A percentile compares a stretch with the other conserved stretches of the same genome.
These are phyloP conservation scores for Operophtera brumata DNA, from an alignment of 2,888 invertebrate genomes.

Conservation along the genomic window DNA sequence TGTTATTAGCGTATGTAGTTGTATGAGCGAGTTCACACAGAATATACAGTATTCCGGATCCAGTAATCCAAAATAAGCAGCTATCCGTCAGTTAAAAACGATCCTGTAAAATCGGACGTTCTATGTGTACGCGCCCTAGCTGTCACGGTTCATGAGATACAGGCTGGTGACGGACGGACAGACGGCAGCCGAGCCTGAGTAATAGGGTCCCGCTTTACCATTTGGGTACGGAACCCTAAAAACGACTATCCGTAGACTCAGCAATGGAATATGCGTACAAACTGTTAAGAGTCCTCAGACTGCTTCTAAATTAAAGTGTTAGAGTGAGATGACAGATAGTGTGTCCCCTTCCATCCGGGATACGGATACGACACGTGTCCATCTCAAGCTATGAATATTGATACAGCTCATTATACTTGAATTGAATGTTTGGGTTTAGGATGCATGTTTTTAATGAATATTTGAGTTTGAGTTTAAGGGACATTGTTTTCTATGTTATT, in stretches of 20 bases:
- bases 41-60: no score
- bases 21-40: no score
- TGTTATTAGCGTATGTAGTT: no score
- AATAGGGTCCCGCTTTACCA: no score
- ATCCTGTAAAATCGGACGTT: no score
- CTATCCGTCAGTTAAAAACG: no score
- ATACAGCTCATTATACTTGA: conserved; percentile 51
- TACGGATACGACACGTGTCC: conserved; percentile 49
- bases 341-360: conserved; percentile 32
- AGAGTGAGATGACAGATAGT: conserved; percentile 30
- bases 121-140: no score
- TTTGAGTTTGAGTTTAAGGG: conserved; percentile 8
- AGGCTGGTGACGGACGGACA: no score
- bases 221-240: no score
- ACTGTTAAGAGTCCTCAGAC: conserved; percentile 37
- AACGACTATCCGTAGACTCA: conserved; percentile 34
- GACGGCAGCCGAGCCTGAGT: no score
- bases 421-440: conserved; percentile 27
- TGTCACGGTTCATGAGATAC: no score
- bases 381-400: conserved; percentile 56
- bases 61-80: no score
- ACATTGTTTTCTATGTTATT: conserved; percentile 9
- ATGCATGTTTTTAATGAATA: conserved; percentile 19
- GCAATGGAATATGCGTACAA: conserved; percentile 38
- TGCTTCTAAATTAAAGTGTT: conserved; percentile 43